Evolutionary conservation across 2,113 vertebrate species (phyloP), one percentile per base, ranked within the genome.

Genomic region (Bubo bubo): DNA sequence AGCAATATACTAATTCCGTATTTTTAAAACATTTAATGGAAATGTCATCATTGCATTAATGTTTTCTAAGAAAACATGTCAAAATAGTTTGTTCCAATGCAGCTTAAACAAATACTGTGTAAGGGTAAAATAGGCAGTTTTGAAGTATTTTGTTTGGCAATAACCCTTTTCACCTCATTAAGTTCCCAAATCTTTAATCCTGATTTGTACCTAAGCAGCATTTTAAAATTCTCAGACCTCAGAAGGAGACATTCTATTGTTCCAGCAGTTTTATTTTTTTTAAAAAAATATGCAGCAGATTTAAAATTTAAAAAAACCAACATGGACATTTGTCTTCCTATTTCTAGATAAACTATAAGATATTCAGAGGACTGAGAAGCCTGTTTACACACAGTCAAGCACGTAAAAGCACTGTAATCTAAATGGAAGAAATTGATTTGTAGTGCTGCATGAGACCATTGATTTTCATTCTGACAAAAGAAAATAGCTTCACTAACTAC

Each of bases 341-440:
- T 77, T 73, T 58, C 63, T 74, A 71, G 43, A 22, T n/a, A 16
- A 55, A 64, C 35, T 73, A 9, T 15, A 64, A 67, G 24, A 37
- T 58, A 91, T 47, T 58, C 1, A 30, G 8, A 64, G 21, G 8
- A 80, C 4, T 21, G 9, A 91, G 37, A 89, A 77, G 28, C 37
- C 17, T 86, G 32, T 86, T 91, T 95, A 47, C 34, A 77, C 18
- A 67, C 63, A 79, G 47, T 39, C n/a, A 67, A 88, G 37, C 37
- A 66, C 0, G 0, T 26, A 88, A 93, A 96, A 88, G 30, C 14
- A 67, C 23, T 89, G 17, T 37, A 84, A 81, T 67, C 49, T 91
- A 71, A 88, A 79, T 52, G 37, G 43, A 93, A 74, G 47, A 86
- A 77, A 93, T 71, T 80, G 53, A 84, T 95, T 80, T 92, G 41